Base-by-base conservation (phyloP, 2,113 vertebrate species). In the Plectropomus leopardus region DNA sequence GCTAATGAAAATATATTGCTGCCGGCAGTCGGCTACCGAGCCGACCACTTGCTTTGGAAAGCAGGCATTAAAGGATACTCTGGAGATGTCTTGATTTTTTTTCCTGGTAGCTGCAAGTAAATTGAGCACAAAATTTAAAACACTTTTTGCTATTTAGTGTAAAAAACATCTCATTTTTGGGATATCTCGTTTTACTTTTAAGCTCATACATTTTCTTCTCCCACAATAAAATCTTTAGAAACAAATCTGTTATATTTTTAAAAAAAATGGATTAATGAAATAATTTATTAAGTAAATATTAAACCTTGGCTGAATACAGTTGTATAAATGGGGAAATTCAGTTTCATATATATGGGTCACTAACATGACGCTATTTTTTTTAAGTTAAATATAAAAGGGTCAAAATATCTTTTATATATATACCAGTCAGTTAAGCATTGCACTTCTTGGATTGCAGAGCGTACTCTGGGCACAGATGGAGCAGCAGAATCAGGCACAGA, bases 1-100 rank as follows among this genome's bases (percentile, higher is more conserved):
- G n/a, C 68, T 83, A 66, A 77, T 73, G 76, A 74, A 44, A 80
- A 85, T 14, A 24, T 66, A 50, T 47, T 13, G 48, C 21, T 45
- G 66, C 66, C 48, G 19, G 17, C 48, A 36, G 34, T 24, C 70
- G 1, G 13, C 53, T 53, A 10, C n/a, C 3, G 3, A 59, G 10
- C n/a, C 3, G 3, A 59, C 16, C 16, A 13, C 15, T 57, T 9
- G 13, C 26, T 16, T 24, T 15, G 40, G 28, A 71, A 24, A 76
- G 24, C 32, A 15, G 32, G 26, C 40, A 16, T 50, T 59, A 16
- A 64, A 45, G 51, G 60, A 58, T 30, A 13, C 34, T 32, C n/a
- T 14, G 14, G 34, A 64, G 44, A 24, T 64, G 17, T 17, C 7
- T 54, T n/a, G 17, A 4, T 32, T 61, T 34, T 47, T 72, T 53